A percentile compares a stretch with the other conserved stretches of the same genome.
phyloP scores from a whole-genome alignment of 2,797 vertebrate species.

The Gymnoscopelus microlampas region DNA sequence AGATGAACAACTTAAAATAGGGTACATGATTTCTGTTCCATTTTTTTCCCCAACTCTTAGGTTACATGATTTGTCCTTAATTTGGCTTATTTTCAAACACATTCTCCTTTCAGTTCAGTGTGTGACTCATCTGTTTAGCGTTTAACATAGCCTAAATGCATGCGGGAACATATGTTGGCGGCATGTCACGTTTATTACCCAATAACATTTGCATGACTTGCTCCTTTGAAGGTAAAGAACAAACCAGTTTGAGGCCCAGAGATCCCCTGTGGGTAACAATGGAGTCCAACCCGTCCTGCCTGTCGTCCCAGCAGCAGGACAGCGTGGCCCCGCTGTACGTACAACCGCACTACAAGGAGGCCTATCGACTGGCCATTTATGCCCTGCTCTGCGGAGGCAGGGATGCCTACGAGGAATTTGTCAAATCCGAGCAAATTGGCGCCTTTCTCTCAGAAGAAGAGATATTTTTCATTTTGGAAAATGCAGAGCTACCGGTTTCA shows the following conservation, averaged over 20 bases:
- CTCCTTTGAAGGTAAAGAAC: slow-evolving; percentile 38
- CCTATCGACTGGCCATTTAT: slow-evolving; percentile 90
- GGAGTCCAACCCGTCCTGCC: slow-evolving; percentile 83
- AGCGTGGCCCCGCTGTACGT: slow-evolving; percentile 74
- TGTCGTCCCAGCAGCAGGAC: slow-evolving; percentile 86
- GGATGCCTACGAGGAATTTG: slow-evolving; percentile 89
- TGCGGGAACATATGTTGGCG: no score
- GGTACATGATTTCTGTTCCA: no score
- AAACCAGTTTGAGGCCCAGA: slow-evolving; percentile 6
- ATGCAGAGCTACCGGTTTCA: slow-evolving; percentile 73
- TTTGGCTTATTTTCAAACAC: no score
- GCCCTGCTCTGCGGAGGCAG: slow-evolving; percentile 86
- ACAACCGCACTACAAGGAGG: slow-evolving; percentile 90
- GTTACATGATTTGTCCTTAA: no score
- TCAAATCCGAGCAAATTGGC: slow-evolving; percentile 84
- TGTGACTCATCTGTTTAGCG: no score
- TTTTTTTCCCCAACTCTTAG: no score
- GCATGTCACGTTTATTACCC: no score
- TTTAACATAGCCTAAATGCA: no score
- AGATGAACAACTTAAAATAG: no score
- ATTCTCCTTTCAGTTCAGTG: no score
- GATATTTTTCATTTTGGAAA: slow-evolving; percentile 86
- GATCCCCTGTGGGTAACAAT: slow-evolving; percentile 63
- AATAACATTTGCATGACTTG: not conserved
- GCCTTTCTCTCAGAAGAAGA: slow-evolving; percentile 90